A percentile compares a stretch with the other conserved stretches of the same genome.
Evolutionary conservation across 2,113 vertebrate genomes (phyloP).

Genomic region (Clarias magur): DNA sequence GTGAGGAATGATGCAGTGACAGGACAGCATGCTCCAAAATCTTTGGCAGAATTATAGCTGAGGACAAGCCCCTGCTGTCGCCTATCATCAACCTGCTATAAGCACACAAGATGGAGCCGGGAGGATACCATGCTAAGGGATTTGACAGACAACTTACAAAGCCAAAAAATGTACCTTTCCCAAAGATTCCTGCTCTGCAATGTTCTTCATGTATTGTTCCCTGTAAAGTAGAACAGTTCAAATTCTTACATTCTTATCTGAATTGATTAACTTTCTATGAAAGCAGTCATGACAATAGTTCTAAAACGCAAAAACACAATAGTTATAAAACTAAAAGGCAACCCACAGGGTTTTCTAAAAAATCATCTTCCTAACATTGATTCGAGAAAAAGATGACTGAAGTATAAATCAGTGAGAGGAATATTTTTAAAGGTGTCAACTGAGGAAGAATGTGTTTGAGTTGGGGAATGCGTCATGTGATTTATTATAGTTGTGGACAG

Average conservation of each 20-base stretch:
- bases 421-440: not conserved
- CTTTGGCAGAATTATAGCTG: constrained; percentile 64
- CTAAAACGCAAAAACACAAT: not conserved
- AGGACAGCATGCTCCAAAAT: constrained; percentile 49
- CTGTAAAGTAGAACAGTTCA: constrained; percentile 69
- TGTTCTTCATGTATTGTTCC: constrained; percentile 89
- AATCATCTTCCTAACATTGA: not conserved
- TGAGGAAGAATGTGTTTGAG: not conserved
- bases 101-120: not conserved
- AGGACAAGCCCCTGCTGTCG: constrained; percentile 49
- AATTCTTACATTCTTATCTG: no score
- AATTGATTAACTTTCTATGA: not conserved
- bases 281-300: not conserved
- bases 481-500: not conserved
- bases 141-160: constrained; percentile 1
- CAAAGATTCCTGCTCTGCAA: constrained; percentile 91
- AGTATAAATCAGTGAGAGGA: not conserved
- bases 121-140: constrained; percentile 11
- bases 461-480: not conserved
- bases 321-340: not conserved
- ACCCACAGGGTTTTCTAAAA: not conserved
- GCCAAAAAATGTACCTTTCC: constrained; percentile 85
- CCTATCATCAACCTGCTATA: constrained; percentile 30
- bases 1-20: constrained; percentile 3
- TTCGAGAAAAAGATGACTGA: not conserved